These are phyloP conservation scores for Rhinichthys klamathensis DNA, from an alignment of 2,113 vertebrate genomes.

Conservation along the genomic window DNA sequence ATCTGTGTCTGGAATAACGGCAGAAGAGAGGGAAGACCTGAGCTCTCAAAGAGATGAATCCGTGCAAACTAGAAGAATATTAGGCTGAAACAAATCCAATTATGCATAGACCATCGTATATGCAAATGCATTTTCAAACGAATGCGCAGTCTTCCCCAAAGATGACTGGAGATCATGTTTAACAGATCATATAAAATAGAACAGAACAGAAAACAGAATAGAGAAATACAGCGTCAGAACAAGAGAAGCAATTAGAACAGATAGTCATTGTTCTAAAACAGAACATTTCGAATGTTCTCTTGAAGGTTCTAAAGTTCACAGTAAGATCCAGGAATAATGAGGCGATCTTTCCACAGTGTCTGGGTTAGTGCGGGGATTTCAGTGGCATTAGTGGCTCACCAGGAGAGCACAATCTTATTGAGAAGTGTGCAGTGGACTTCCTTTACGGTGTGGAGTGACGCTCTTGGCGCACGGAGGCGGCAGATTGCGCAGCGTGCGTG, in stretches of 20 bases:
- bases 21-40: slow-evolving; percentile 45
- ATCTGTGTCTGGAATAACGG: slow-evolving; percentile 51
- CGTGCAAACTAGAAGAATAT: slow-evolving; percentile 17
- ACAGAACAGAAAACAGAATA: background rate
- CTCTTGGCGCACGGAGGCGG: slow-evolving; percentile 31
- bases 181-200: background rate
- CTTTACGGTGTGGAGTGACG: background rate
- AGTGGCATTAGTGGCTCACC: slow-evolving; percentile 1
- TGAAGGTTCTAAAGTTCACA: background rate
- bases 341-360: background rate
- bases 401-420: background rate
- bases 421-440: slow-evolving; percentile 10
- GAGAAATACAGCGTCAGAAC: background rate
- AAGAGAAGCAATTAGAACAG: background rate
- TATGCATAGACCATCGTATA: background rate
- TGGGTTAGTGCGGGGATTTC: slow-evolving; percentile 1
- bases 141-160: background rate
- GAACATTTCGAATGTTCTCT: background rate
- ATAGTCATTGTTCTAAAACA: background rate
- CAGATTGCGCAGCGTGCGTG: slow-evolving; percentile 40
- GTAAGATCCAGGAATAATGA: background rate
- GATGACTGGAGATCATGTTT: background rate
- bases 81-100: background rate
- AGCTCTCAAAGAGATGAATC: background rate
- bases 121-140: background rate